Evolutionary conservation across 2,888 invertebrate genomes (phyloP).

Genomic region (Spatulosminthurus flaviceps): DNA sequence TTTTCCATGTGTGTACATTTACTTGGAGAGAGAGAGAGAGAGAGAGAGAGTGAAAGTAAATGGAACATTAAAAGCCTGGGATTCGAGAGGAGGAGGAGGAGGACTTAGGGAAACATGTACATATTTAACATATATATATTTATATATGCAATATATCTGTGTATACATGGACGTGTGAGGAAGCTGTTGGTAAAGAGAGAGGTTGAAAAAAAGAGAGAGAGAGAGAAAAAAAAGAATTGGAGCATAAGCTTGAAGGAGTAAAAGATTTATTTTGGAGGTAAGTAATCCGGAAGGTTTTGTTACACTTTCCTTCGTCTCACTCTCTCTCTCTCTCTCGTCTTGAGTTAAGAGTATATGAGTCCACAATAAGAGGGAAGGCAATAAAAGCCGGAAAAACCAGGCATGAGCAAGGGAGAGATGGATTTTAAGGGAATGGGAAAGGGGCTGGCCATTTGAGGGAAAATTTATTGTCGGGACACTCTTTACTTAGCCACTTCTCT

Average conservation of each 20-base stretch:
- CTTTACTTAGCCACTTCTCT: constrained; percentile 48
- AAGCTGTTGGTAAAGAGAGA: not conserved
- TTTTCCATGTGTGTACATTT: not conserved
- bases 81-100: not conserved
- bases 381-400: constrained; percentile 42
- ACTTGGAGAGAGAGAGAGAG: too few species aligned
- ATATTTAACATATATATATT: too few species aligned
- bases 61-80: not conserved
- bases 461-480: constrained; percentile 46
- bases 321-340: constrained; percentile 8
- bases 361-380: constrained; percentile 34
- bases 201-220: constrained; percentile 4
- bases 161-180: not conserved
- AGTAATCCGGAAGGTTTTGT: constrained; percentile 46
- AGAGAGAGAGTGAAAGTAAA: constrained; percentile 9
- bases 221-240: constrained; percentile 25
- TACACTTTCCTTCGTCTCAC: constrained; percentile 25
- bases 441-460: constrained; percentile 42
- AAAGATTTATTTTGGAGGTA: constrained; percentile 47
- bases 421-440: constrained; percentile 45
- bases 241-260: constrained; percentile 33
- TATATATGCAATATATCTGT: too few species aligned
- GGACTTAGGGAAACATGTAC: too few species aligned
- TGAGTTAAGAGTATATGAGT: constrained; percentile 34
- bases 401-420: constrained; percentile 31